A percentile compares a stretch with the other conserved stretches of the same genome.
Evolutionary conservation across 2,797 vertebrate genomes (phyloP).

Genomic region (Muscicapa comitata): DNA sequence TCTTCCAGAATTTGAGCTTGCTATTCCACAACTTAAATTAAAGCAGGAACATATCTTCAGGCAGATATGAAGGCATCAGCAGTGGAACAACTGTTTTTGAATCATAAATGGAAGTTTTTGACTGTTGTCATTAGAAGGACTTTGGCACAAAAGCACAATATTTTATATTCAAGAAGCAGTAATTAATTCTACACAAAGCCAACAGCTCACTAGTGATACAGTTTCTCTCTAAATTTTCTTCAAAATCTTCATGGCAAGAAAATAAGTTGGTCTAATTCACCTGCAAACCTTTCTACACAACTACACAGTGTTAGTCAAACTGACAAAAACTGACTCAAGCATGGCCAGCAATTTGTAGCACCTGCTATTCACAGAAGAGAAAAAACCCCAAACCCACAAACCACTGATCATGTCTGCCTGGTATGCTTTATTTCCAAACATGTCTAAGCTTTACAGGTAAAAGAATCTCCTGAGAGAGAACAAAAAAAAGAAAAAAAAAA

Average conservation of each 20-base stretch:
- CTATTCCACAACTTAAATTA: neutral
- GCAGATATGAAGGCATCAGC: neutral
- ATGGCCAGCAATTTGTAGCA: neutral
- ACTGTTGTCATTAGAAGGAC: neutral
- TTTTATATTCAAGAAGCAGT: neutral
- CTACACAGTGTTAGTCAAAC: neutral
- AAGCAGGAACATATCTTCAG: neutral
- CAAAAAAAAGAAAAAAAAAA: accelerated
- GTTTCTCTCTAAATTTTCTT: neutral
- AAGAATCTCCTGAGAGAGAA: neutral
- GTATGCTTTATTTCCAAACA: neutral
- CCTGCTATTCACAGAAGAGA: neutral
- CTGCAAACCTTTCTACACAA: constrained; percentile 19
- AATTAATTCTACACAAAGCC: constrained; percentile 8
- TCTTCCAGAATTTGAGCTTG: neutral
- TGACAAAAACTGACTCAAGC: neutral
- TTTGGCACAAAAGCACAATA: neutral
- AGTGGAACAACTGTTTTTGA: neutral
- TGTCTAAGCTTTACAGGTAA: neutral
- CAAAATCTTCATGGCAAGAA: neutral
- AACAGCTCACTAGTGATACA: neutral
- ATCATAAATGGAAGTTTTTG: neutral
- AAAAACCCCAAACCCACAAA: neutral
- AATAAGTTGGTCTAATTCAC: neutral
- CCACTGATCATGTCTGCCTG: neutral